phyloP scores from a whole-genome alignment of 1,140 invertebrate species.

The Monomorium pharaonis region DNA sequence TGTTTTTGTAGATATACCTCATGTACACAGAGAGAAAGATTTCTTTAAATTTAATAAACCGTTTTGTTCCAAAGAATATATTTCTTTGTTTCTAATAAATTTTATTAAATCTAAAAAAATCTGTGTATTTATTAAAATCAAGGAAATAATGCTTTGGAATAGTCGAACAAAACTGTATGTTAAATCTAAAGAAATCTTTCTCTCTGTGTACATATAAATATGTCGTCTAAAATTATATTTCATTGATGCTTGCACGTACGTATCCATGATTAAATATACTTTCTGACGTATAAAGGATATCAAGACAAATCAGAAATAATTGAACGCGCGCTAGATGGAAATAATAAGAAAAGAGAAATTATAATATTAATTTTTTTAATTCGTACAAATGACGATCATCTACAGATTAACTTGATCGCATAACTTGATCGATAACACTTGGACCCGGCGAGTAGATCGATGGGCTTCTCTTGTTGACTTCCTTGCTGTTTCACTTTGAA shows the following conservation, averaged over 20 bases:
- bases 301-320: constrained; percentile 21
- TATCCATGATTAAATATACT: constrained; percentile 1
- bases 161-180: no score
- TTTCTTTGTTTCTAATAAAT: no score
- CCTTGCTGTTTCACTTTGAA: constrained; percentile 6
- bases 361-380: not conserved
- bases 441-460: not conserved
- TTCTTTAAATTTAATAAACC: no score
- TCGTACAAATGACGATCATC: not conserved
- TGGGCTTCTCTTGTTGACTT: constrained; percentile 19
- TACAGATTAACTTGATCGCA: constrained; percentile 15
- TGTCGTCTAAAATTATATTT: no score
- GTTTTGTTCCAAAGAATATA: no score
- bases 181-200: no score
- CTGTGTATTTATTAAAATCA: no score
- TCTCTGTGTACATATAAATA: no score
- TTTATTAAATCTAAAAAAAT: no score
- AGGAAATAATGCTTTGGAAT: no score
- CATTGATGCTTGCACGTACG: not conserved
- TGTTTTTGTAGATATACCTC: no score
- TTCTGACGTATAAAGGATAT: not conserved
- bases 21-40: no score
- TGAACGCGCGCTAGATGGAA: not conserved
- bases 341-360: constrained; percentile 20
- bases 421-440: constrained; percentile 4